Percentiles rank a stretch among this genome's conserved stretches.
phyloP scores from a whole-genome alignment of 1,140 invertebrate species.

The Rhynchophorus ferrugineus region DNA sequence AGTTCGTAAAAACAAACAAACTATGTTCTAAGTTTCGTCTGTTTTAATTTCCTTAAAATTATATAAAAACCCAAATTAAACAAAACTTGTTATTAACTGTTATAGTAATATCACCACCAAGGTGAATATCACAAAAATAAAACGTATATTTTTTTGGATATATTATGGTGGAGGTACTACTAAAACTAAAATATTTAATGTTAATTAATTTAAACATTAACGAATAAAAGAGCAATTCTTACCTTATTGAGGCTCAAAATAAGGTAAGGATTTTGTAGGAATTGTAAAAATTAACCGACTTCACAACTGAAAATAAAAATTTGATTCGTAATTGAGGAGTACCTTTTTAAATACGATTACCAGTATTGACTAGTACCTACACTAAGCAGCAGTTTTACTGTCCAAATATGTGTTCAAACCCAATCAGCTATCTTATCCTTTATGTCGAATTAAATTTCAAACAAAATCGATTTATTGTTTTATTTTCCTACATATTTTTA shows the following conservation, averaged over 20 bases:
- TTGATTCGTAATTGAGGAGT: constrained; percentile 20
- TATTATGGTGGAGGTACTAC: no score
- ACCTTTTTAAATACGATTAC: constrained; percentile 24
- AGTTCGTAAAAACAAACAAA: constrained; percentile 24
- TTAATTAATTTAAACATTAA: no score
- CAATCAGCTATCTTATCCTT: constrained; percentile 41
- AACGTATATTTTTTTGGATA: no score
- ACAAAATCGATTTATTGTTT: constrained; percentile 6
- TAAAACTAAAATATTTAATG: no score
- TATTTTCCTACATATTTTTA: not conserved
- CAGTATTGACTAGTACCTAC: constrained; percentile 37
- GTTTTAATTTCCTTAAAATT: no score
- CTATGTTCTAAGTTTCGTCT: not conserved
- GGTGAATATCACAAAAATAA: no score
- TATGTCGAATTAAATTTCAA: constrained; percentile 39
- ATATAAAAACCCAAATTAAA: no score
- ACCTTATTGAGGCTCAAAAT: constrained; percentile 37
- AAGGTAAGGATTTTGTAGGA: constrained; percentile 16
- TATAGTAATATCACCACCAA: no score
- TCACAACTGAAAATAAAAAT: constrained; percentile 16
- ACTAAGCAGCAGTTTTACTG: constrained; percentile 35
- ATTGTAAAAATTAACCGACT: constrained; percentile 7
- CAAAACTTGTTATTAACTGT: no score
- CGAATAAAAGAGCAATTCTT: no score
- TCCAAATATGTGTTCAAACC: constrained; percentile 40